These are phyloP conservation scores for Pachliopta kotzebuea DNA, from an alignment of 2,888 invertebrate species.

Conservation along the genomic window DNA sequence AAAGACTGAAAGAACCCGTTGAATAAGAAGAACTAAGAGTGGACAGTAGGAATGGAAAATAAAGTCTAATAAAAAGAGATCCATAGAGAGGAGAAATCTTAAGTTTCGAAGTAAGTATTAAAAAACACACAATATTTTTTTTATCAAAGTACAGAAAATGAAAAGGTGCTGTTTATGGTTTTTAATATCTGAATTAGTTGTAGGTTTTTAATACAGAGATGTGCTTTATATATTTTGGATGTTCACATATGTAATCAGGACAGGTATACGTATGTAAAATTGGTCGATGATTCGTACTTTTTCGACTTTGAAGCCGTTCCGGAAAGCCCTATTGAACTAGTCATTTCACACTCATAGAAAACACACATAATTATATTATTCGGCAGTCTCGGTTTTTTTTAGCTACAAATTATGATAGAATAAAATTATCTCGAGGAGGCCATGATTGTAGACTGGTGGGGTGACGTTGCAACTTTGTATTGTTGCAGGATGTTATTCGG, in stretches of 20 bases:
- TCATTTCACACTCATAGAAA: constrained; percentile 70
- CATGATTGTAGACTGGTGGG: constrained; percentile 65
- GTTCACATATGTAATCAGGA: not conserved
- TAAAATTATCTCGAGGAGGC: constrained; percentile 71
- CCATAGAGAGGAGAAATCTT: too few relatives aligned
- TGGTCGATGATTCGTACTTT: constrained; percentile 44
- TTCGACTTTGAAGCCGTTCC: constrained; percentile 32
- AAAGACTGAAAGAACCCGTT: too few relatives aligned
- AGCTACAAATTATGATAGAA: constrained; percentile 70
- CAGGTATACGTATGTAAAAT: not conserved
- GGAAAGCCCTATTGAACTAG: constrained; percentile 65
- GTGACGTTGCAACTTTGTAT: constrained; percentile 58
- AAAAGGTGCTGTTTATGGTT: too few relatives aligned
- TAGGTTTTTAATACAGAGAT: not conserved
- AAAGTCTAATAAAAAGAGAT: too few relatives aligned
- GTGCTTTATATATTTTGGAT: not conserved
- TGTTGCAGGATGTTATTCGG: constrained; percentile 35
- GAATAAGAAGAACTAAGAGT: too few relatives aligned
- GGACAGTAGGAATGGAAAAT: too few relatives aligned
- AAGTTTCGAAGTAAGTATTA: too few relatives aligned
- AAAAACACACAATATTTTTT: too few relatives aligned
- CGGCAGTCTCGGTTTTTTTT: constrained; percentile 65
- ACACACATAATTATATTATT: constrained; percentile 77
- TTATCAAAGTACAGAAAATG: too few relatives aligned
- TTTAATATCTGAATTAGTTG: too few relatives aligned